A percentile compares a stretch with the other conserved stretches of the same genome.
Conservation (phyloP, 2,888 invertebrate genomes). For the Hanleya hanleyi region DNA sequence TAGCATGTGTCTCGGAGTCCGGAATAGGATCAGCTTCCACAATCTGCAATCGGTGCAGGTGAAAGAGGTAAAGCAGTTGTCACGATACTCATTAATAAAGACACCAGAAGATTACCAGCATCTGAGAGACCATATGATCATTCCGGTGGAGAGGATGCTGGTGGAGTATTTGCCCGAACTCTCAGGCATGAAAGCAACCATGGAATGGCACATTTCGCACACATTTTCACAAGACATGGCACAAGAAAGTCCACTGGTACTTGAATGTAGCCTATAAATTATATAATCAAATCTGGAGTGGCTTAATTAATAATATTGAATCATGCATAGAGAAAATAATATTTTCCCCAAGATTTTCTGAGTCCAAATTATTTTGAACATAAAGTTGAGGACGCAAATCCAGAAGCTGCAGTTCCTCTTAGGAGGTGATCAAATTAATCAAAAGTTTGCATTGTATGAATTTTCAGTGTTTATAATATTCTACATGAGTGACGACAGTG, state of each 20-base stretch:
- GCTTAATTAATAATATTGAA: no score
- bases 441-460: no score
- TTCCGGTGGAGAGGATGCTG: neutral
- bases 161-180: neutral
- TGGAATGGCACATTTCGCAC: neutral
- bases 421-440: no score
- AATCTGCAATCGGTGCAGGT: neutral
- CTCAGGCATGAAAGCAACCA: neutral
- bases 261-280: neutral
- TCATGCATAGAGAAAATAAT: no score
- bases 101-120: neutral
- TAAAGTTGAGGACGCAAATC: no score
- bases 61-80: neutral
- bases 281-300: no score
- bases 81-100: neutral
- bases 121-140: neutral
- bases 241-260: neutral
- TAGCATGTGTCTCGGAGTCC: neutral
- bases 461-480: no score
- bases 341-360: no score
- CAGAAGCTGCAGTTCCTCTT: no score
- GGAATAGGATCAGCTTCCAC: neutral
- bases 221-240: neutral
- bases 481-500: no score
- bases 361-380: no score